Evolutionary conservation across 2,797 vertebrate genomes (phyloP), one percentile per base, ranked within the genome.

Genomic region (Rhynchotus rufescens): DNA sequence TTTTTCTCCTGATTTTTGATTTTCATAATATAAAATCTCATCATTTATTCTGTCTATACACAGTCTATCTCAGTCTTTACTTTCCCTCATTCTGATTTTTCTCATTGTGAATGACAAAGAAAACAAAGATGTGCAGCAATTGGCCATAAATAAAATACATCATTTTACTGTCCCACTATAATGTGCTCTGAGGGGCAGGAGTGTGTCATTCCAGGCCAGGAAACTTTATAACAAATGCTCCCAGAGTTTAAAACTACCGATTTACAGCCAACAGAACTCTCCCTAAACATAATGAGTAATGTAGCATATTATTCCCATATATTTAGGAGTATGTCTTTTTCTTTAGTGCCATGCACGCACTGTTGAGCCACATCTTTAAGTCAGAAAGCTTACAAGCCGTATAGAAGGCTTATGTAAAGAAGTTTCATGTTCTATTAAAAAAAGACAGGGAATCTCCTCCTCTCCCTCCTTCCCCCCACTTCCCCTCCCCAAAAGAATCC

Each of bases 91-190:
- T 83, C 51, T 86, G 85, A 66, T 62, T 88, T 59, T 92, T 93
- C 80, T 96, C 80, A 20, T 72, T 90, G 59, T 86, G 92, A 95
- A 86, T 67, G 56, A 88, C 61, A 61, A 67, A 86, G 34, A 93
- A 94, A 96, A 80, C 12, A 82, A 61, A 77, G 57, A 40, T 93
- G n/a, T 66, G 40, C 85, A 90, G 36, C 60, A 88, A 56, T 42
- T 72, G 77, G 61, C 65, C 89, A 90, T 93, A 95, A 96, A 94
- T 77, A 95, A 91, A 89, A 94, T 77, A 57, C 60, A 86, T 49
- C 25, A 17, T 79, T 95, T 85, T 85, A 89, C 94, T 68, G 66
- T 84, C 61, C 61, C 23, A n/a, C 47, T 92, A 59, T 83, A 80
- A 80, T 38, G 6, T 65, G 81, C 54, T 80, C 84, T 28, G 12